These are phyloP conservation scores for Busseola fusca DNA, from an alignment of 2,888 invertebrate species.

Conservation along the genomic window DNA sequence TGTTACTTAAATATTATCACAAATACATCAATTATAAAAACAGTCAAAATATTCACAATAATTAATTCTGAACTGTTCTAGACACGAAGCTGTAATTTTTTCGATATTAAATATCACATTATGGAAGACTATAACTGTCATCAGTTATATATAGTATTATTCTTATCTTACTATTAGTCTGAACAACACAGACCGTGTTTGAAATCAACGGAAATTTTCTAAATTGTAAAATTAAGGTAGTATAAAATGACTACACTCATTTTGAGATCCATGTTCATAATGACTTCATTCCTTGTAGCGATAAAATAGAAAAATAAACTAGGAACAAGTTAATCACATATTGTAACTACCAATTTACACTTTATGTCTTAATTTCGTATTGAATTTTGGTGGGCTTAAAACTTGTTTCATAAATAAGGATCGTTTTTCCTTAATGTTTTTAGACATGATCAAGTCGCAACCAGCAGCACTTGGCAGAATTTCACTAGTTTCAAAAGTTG, in stretches of 20 bases:
- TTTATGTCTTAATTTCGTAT: slow-evolving; percentile 83
- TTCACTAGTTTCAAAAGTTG: slow-evolving; percentile 56
- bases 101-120: slow-evolving; percentile 56
- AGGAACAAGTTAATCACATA: slow-evolving; percentile 58
- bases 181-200: slow-evolving; percentile 38
- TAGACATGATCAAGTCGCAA: slow-evolving; percentile 66
- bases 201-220: slow-evolving; percentile 38
- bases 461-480: slow-evolving; percentile 53
- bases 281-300: slow-evolving; percentile 67
- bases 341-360: slow-evolving; percentile 63
- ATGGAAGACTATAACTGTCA: slow-evolving; percentile 53
- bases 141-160: slow-evolving; percentile 32
- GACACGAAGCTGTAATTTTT: slow-evolving; percentile 20
- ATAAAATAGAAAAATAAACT: slow-evolving; percentile 51
- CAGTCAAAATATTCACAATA: slow-evolving; percentile 30
- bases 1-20: slow-evolving; percentile 58
- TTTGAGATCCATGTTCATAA: slow-evolving; percentile 76
- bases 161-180: slow-evolving; percentile 29
- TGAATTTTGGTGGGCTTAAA: slow-evolving; percentile 88
- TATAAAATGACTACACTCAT: slow-evolving; percentile 72
- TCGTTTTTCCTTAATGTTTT: slow-evolving; percentile 86
- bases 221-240: slow-evolving; percentile 55
- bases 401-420: slow-evolving; percentile 89
- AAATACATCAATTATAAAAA: slow-evolving; percentile 44
- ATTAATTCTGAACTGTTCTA: slow-evolving; percentile 17